Evolutionary conservation across 2,797 vertebrate species (phyloP), one percentile per base, ranked within the genome.

Genomic region (Lacerta bilineata): DNA sequence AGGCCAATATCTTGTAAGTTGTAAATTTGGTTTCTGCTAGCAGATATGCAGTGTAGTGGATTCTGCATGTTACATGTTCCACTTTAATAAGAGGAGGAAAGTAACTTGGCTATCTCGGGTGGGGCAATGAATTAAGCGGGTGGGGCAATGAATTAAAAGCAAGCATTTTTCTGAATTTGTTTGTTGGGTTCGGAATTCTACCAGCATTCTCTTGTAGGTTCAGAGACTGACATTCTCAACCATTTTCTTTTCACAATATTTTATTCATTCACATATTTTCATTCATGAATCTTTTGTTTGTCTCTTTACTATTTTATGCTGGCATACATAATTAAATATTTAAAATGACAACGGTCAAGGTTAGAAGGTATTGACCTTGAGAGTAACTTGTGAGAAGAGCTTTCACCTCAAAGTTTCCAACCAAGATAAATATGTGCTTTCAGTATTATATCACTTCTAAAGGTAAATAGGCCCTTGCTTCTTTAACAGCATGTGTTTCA

Each of bases 291-390:
- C 27, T 91, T 36, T 27, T 89, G 50, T 93, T 69, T 82, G 72
- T n/a, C 59, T 82, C 72, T 89, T 69, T 91, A 87, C 90, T 76
- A 88, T 89, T 89, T 94, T 86, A 92, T 87, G 85, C 29, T 82
- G 23, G 3, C 82, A 72, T 91, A 50, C 80, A 91, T 79, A 29
- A 91, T 84, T 91, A 86, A 80, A 87, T 88, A 90, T 89, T 94
- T 92, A 84, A 91, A 93, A 84, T 7, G 61, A 92, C 90, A 82
- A 20, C 8, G 90, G 91, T 87, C 83, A 89, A 90, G 75, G 87
- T 88, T 88, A 84, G 87, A 90, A 91, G 92, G 81, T 61, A 74
- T 33, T 93, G 91, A 95, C 88, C 87, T 79, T 85, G 90, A 87
- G 88, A 93, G 66, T 87, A 87, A 72, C 36, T 88, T 41, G 36